Evolutionary conservation across 2,888 invertebrate species (phyloP).

Genomic region (Trichogramma evanescens): DNA sequence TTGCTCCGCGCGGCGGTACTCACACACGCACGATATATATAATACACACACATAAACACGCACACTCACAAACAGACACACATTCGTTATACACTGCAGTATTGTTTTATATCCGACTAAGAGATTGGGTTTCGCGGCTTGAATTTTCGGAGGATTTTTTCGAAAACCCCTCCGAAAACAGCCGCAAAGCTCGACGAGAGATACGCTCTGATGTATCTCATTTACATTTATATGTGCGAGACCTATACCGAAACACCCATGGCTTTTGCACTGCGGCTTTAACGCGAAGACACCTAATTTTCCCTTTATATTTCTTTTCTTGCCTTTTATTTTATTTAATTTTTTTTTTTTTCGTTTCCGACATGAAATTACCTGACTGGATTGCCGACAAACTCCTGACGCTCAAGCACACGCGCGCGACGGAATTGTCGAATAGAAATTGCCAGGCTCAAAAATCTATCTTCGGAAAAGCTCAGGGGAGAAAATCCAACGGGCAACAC

Average conservation of each 20-base stretch:
- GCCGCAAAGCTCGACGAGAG: conserved; percentile 5
- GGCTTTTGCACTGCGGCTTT: no score
- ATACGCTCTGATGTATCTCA: neutral
- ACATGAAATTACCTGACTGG: no score
- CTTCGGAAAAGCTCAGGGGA: neutral
- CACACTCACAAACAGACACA: no score
- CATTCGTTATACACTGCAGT: no score
- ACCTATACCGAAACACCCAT: no score
- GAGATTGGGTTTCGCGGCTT: conserved; percentile 16
- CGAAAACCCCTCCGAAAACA: neutral
- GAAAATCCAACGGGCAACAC: no score
- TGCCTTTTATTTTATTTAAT: neutral
- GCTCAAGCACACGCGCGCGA: neutral
- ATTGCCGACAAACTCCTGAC: no score
- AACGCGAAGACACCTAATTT: neutral
- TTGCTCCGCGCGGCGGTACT: no score
- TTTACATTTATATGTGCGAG: neutral
- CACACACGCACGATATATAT: no score
- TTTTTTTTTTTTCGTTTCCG: neutral
- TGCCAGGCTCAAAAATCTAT: neutral
- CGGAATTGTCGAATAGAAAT: neutral
- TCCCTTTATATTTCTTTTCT: neutral
- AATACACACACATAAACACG: no score
- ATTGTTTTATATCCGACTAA: conserved; percentile 3
- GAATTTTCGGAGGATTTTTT: conserved; percentile 3